These are phyloP conservation scores for Siderastrea radians DNA, from an alignment of 92 coral and sea anemone genomes.

Conservation along the genomic window DNA sequence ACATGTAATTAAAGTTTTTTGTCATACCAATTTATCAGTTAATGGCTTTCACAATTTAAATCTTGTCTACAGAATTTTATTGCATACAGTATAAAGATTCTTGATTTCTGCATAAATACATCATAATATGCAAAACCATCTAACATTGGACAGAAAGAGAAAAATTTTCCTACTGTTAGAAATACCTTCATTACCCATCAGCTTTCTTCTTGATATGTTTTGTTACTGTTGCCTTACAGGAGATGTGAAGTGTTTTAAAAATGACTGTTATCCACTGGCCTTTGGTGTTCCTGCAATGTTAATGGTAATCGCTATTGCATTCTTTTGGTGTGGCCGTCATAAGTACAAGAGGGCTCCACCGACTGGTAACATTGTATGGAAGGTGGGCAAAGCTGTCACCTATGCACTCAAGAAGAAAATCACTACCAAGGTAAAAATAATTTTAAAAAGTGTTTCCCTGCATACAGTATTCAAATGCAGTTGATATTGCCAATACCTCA, in stretches of 20 bases:
- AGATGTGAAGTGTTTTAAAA: slow-evolving; percentile 75
- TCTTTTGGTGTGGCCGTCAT: slow-evolving; percentile 90
- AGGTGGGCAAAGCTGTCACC: slow-evolving; percentile 72
- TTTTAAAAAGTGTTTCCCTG: neutral
- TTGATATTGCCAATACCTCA: too few species aligned
- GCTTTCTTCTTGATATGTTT: neutral
- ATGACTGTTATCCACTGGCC: slow-evolving; percentile 83
- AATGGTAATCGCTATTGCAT: slow-evolving; percentile 78
- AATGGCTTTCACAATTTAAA: too few species aligned
- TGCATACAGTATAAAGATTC: too few species aligned
- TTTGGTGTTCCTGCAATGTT: slow-evolving; percentile 86
- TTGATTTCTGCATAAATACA: too few species aligned
- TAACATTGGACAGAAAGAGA: neutral
- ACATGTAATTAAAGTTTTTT: too few species aligned
- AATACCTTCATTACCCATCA: too few species aligned
- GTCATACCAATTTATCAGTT: too few species aligned
- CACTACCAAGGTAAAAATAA: slow-evolving; percentile 57
- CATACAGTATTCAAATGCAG: neutral
- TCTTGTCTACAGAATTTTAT: too few species aligned
- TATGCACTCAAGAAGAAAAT: slow-evolving; percentile 77
- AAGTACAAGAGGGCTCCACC: slow-evolving; percentile 82
- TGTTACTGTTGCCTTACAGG: slow-evolving; percentile 32
- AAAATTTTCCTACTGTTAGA: neutral
- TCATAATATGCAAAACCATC: too few species aligned
- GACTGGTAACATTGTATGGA: slow-evolving; percentile 82